A percentile compares a stretch with the other conserved stretches of the same genome.
phyloP scores from a whole-genome alignment of 1,140 invertebrate genomes.

The Globodera rostochiensis region DNA sequence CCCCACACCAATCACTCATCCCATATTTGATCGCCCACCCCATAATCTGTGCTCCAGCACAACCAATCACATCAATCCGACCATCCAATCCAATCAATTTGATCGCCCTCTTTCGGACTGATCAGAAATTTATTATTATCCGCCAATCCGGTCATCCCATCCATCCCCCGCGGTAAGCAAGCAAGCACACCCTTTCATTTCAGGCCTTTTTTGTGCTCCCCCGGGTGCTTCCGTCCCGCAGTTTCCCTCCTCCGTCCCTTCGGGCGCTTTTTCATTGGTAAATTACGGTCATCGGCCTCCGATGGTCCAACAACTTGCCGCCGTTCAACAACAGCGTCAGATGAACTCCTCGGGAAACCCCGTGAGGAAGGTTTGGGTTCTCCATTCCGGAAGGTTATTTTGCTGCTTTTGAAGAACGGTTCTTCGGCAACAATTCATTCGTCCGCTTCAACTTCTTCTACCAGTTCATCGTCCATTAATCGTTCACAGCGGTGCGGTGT shows the following conservation, averaged over 20 bases:
- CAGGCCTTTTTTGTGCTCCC: constrained; percentile 5
- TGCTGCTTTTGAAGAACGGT: constrained; percentile 17
- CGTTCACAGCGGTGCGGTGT: constrained; percentile 44
- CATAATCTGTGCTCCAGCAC: background rate
- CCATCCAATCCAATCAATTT: background rate
- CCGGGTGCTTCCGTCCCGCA: background rate
- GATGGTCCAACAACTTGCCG: background rate
- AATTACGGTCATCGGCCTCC: background rate
- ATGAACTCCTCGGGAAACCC: background rate
- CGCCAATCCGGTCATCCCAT: background rate
- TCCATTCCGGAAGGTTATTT: no score
- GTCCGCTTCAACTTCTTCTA: constrained; percentile 27
- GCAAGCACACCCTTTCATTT: background rate
- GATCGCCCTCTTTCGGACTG: background rate
- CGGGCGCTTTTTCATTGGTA: background rate
- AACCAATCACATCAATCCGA: background rate
- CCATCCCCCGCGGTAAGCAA: no score
- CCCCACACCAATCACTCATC: background rate
- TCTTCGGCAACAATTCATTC: background rate
- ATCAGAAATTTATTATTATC: background rate
- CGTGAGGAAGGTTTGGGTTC: background rate
- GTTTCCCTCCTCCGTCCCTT: background rate
- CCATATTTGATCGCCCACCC: background rate
- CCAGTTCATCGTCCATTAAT: constrained; percentile 29
- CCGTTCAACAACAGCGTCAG: background rate